Base-by-base conservation (phyloP, 2,113 vertebrate genomes). In the Rhinopomastus cyanomelas region DNA sequence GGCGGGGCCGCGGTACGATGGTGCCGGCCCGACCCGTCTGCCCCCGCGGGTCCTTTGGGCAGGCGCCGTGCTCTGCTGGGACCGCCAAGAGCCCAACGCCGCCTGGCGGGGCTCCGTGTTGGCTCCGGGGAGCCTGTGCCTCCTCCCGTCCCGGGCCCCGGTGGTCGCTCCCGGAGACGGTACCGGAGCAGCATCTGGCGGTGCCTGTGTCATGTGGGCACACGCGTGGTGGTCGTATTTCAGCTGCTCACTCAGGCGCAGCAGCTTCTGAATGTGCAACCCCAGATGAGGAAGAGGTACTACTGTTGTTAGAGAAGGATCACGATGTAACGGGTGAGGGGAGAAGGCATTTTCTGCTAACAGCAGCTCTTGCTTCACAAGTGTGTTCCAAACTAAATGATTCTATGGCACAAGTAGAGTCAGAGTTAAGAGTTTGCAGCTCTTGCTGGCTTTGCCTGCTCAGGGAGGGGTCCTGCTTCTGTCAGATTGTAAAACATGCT, bases 181-280 rank as follows among this genome's bases (percentile, higher is more conserved):
- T 1, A 7, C 1, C 5, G n/a, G 2, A 42, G 5, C 4, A 23
- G 34, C 42, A 0, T 2, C 7, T 3, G 44, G 1, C 2, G 1
- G 0, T n/a, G n/a, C n/a, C n/a, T n/a, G n/a, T 26, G 27, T 16
- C 25, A 16, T 6, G 0, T 5, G 6, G 21, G 16, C 52, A 12
- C 64, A 1, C 4, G 0, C 32, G 9, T 4, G 4, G 59, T 1
- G 5, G 6, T 11, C 30, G 6, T 30, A 0, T 11, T 14, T 20
- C 46, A 10, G 1, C 12, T 21, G 2, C 11, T 16, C 1, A 23
- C 20, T 6, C 4, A 14, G 16, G 9, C 12, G 22, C 48, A 11
- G 1, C 5, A 26, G 9, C 23, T 48, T 16, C 18, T 30, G 11
- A 49, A 18, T 42, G 39, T 36, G 3, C 32, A 8, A 6, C 20